Conservation (phyloP, 2,113 vertebrate genomes). For the Antechinus flavipes region DNA sequence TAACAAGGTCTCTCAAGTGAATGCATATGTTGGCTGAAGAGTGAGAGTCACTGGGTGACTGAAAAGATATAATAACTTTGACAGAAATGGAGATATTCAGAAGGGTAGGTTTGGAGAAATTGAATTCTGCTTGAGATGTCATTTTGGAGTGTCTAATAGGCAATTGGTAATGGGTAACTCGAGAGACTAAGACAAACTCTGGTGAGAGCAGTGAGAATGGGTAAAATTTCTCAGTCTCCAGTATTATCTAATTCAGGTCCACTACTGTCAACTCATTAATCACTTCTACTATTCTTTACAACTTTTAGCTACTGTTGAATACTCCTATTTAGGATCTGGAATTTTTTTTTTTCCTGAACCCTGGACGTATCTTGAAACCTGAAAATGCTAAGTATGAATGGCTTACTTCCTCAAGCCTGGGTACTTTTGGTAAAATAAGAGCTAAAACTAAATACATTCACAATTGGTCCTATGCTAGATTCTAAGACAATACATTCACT, state of each 20-base stretch:
- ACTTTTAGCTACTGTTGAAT: background rate
- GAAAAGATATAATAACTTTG: background rate
- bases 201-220: background rate
- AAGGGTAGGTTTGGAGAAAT: background rate
- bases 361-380: background rate
- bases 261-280: background rate
- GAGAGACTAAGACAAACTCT: background rate
- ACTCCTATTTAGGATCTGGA: background rate
- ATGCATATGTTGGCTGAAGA: background rate
- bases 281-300: background rate
- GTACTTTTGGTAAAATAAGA: background rate
- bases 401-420: accelerated
- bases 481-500: background rate
- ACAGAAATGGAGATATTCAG: background rate
- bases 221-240: background rate
- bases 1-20: background rate
- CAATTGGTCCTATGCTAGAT: background rate
- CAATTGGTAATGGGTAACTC: background rate
- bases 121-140: background rate
- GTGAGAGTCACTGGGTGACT: background rate
- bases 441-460: background rate
- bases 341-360: slow-evolving; percentile 1
- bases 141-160: background rate
- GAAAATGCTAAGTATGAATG: background rate
- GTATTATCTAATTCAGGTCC: background rate